phyloP scores from a whole-genome alignment of 2,797 vertebrate species.

The Oreonectes daqikongensis region DNA sequence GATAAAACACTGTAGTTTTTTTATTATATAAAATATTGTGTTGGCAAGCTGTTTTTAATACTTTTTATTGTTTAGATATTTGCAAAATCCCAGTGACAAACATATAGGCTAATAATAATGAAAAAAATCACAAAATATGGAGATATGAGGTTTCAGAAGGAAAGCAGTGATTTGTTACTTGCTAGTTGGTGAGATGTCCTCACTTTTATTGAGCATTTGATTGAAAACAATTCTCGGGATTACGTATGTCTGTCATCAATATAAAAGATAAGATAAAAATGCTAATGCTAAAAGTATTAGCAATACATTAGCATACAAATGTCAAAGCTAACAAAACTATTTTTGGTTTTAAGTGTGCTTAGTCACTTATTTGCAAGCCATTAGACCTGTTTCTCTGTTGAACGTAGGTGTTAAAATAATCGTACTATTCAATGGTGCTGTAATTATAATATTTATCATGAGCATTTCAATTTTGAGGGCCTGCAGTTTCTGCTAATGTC shows the following conservation, averaged over 20 bases:
- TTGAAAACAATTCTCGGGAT: background rate
- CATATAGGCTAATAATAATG: too few species aligned
- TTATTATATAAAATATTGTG: too few species aligned
- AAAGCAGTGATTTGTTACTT: background rate
- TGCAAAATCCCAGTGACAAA: too few species aligned
- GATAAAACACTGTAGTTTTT: too few species aligned
- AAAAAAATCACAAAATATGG: too few species aligned
- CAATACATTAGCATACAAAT: background rate
- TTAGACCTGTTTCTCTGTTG: conserved; percentile 1
- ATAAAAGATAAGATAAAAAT: background rate
- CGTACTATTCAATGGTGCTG: conserved; percentile 3
- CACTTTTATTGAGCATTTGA: background rate
- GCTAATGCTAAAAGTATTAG: background rate
- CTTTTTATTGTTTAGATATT: too few species aligned
- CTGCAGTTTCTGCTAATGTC: background rate
- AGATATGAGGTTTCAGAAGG: too few species aligned
- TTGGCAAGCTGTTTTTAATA: too few species aligned
- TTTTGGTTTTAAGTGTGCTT: background rate
- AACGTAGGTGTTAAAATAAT: conserved; percentile 6
- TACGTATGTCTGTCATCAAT: background rate
- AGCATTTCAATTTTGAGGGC: background rate
- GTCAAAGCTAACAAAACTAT: background rate
- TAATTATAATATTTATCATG: conserved; percentile 6
- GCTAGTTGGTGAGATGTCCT: background rate
- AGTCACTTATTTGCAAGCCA: background rate